Percentiles rank a stretch among this genome's conserved stretches.
These are phyloP conservation scores for Opisthocomus hoazin DNA, from an alignment of 2,113 vertebrate genomes.

Conservation along the genomic window DNA sequence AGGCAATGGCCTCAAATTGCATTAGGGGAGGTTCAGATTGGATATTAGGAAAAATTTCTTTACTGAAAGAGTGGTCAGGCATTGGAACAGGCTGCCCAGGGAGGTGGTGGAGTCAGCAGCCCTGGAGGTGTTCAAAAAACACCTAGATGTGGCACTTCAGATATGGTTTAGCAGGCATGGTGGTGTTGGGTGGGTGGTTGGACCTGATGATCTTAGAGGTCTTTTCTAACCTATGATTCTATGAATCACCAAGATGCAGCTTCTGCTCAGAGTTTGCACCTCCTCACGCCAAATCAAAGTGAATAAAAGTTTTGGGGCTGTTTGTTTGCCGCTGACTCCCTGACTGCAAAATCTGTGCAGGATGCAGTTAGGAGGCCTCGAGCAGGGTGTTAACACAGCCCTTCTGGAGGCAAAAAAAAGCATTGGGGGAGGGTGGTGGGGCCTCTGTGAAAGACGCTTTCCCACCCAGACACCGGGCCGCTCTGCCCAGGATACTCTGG, in stretches of 20 bases:
- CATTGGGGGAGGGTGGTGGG: neutral
- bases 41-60: no score
- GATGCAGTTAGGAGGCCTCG: neutral
- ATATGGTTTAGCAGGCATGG: no score
- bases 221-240: no score
- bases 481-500: neutral
- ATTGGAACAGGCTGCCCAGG: no score
- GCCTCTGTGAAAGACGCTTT: neutral
- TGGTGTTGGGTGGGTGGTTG: no score
- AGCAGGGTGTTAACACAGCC: neutral
- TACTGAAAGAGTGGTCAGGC: no score
- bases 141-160: no score
- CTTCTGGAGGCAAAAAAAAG: neutral
- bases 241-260: neutral
- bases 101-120: no score
- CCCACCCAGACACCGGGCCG: neutral
- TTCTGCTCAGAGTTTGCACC: neutral
- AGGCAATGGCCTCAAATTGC: no score
- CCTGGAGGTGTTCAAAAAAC: no score
- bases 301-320: neutral
- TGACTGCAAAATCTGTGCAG: fast-evolving
- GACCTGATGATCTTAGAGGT: no score
- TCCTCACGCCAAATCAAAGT: neutral
- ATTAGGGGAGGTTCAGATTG: no score
- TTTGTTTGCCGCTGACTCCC: neutral